Evolutionary conservation across 1,140 invertebrate genomes (phyloP).

Genomic region (Aphaenogaster floridana): DNA sequence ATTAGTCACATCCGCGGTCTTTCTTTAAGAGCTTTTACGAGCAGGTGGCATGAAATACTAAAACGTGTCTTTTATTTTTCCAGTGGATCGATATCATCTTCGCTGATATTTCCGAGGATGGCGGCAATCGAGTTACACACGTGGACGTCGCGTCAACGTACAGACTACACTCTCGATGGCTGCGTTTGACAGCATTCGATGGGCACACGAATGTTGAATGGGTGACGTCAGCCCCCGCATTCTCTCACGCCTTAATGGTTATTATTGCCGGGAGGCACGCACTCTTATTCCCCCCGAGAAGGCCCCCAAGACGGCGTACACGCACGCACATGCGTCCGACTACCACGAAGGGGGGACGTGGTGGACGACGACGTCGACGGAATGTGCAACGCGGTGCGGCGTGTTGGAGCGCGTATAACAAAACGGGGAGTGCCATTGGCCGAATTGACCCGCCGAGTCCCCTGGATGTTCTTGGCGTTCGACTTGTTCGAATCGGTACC

Average conservation of each 20-base stretch:
- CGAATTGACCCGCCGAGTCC: slow-evolving; percentile 72
- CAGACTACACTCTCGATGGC: slow-evolving; percentile 37
- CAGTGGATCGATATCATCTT: not conserved
- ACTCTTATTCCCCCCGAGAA: slow-evolving; percentile 77
- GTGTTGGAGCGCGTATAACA: slow-evolving; percentile 57
- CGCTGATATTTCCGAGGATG: not conserved
- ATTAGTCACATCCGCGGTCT: not conserved
- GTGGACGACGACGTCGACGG: slow-evolving; percentile 25
- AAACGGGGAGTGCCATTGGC: slow-evolving; percentile 77
- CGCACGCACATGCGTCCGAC: slow-evolving; percentile 48
- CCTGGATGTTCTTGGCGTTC: slow-evolving; percentile 15
- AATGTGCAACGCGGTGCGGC: slow-evolving; percentile 56
- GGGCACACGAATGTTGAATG: slow-evolving; percentile 77
- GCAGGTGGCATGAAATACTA: not conserved
- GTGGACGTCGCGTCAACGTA: slow-evolving; percentile 13
- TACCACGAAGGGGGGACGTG: slow-evolving; percentile 51
- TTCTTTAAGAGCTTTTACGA: not conserved
- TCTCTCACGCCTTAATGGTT: slow-evolving; percentile 84
- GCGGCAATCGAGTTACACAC: not conserved
- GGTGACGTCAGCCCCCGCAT: slow-evolving; percentile 81
- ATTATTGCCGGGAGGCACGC: slow-evolving; percentile 82
- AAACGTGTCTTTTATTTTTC: not conserved
- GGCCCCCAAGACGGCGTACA: slow-evolving; percentile 45
- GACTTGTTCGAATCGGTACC: not conserved
- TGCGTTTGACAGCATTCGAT: slow-evolving; percentile 65